Percentiles rank a stretch among this genome's conserved stretches.
phyloP scores from a whole-genome alignment of 2,888 invertebrate genomes.

The Yponomeuta evonymella region DNA sequence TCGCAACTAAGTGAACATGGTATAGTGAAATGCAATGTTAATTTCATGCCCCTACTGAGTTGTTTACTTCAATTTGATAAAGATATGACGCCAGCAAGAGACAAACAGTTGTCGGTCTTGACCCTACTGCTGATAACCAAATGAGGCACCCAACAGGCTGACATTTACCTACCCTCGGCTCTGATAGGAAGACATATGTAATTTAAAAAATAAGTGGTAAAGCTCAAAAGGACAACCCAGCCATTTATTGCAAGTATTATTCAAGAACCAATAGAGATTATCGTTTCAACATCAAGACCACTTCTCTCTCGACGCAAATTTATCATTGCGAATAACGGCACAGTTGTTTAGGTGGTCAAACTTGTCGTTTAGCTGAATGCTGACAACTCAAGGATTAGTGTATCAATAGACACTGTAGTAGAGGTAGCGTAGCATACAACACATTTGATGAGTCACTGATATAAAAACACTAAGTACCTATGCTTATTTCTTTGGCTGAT shows the following conservation, averaged over 20 bases:
- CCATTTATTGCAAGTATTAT: no score
- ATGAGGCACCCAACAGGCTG: constrained; percentile 20
- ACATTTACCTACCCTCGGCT: neutral
- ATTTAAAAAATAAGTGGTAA: neutral
- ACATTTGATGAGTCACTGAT: constrained; percentile 20
- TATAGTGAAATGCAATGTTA: neutral
- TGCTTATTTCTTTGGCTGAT: constrained; percentile 11
- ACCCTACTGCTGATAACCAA: constrained; percentile 37
- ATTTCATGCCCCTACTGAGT: neutral
- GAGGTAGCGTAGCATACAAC: constrained; percentile 6
- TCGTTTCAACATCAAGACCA: no score
- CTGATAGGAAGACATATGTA: neutral
- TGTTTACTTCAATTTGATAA: constrained; percentile 24
- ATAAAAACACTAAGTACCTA: constrained; percentile 20
- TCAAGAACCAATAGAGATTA: no score
- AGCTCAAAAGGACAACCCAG: no score
- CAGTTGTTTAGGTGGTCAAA: constrained; percentile 9
- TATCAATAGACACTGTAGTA: neutral
- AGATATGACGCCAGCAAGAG: constrained; percentile 31
- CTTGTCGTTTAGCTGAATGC: constrained; percentile 9
- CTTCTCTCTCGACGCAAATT: neutral
- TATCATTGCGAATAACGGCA: constrained; percentile 10
- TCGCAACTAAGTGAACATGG: neutral
- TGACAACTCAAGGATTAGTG: constrained; percentile 14
- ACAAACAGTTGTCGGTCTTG: constrained; percentile 35